These are phyloP conservation scores for Thamnaconus septentrionalis DNA, from an alignment of 2,113 vertebrate species.

Conservation along the genomic window DNA sequence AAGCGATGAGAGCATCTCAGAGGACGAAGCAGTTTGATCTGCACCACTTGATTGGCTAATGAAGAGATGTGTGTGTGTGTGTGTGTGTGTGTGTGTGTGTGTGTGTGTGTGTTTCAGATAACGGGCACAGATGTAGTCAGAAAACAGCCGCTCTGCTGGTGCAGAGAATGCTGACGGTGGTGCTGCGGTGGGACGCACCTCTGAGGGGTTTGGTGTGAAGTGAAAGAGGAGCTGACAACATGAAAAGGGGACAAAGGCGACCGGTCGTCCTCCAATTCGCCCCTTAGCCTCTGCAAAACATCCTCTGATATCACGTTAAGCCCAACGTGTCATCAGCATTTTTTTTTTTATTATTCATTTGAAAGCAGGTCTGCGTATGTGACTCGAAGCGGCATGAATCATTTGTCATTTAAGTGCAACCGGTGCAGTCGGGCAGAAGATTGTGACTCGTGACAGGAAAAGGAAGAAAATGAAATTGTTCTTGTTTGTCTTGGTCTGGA, in stretches of 20 bases:
- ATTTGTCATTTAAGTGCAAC: slow-evolving; percentile 39
- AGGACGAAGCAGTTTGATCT: slow-evolving; percentile 25
- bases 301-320: slow-evolving; percentile 42
- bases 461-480: no score
- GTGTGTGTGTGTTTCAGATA: slow-evolving; percentile 9
- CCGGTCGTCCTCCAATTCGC: slow-evolving; percentile 28
- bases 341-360: neutral
- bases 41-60: slow-evolving; percentile 39
- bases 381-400: slow-evolving; percentile 53
- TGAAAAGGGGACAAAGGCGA: slow-evolving; percentile 6
- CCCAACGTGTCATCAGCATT: slow-evolving; percentile 47
- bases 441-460: no score
- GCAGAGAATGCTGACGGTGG: neutral
- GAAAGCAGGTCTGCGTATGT: slow-evolving; percentile 20
- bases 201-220: slow-evolving; percentile 12
- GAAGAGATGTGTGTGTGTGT: slow-evolving; percentile 25
- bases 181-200: slow-evolving; percentile 3
- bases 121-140: slow-evolving; percentile 26
- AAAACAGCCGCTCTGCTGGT: no score
- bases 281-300: slow-evolving; percentile 43
- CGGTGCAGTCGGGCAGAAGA: slow-evolving; percentile 16
- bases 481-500: no score
- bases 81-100: slow-evolving; percentile 8
- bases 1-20: slow-evolving; percentile 7
- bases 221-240: slow-evolving; percentile 3